Evolutionary conservation across 2,888 invertebrate species (phyloP).

Genomic region (Ephialtes manifestator): DNA sequence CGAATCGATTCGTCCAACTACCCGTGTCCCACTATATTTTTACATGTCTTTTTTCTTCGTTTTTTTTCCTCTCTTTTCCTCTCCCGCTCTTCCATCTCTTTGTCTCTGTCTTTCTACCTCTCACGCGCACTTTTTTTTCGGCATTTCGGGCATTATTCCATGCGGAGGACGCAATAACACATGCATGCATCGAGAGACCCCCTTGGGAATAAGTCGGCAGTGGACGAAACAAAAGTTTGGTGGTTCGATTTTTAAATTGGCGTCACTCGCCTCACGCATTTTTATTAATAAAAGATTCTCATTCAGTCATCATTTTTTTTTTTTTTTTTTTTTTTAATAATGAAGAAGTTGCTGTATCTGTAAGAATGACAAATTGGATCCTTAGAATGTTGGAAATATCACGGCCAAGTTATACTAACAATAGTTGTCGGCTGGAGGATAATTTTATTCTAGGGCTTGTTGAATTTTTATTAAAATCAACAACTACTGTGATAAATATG

Average conservation of each 20-base stretch:
- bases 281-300: background rate
- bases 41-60: conserved; percentile 43
- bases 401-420: background rate
- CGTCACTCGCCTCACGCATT: background rate
- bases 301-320: background rate
- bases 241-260: conserved; percentile 3
- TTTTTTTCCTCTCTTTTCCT: conserved; percentile 29
- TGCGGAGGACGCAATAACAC: conserved; percentile 1
- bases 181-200: conserved; percentile 38
- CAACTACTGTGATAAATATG: conserved; percentile 31
- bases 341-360: too few relatives aligned
- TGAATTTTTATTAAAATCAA: background rate
- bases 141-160: conserved; percentile 32
- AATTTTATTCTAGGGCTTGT: background rate
- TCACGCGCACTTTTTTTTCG: conserved; percentile 44
- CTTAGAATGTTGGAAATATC: background rate
- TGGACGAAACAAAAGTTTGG: background rate
- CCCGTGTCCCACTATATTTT: conserved; percentile 62
- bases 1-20: conserved; percentile 71
- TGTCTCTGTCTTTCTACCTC: conserved; percentile 48
- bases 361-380: too few relatives aligned
- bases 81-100: conserved; percentile 14
- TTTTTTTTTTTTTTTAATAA: background rate
- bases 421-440: background rate
- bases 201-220: conserved; percentile 46